Percentiles rank a stretch among this genome's conserved stretches.
Conservation (phyloP, 2,888 invertebrate genomes). For the Schizotus pectinicornis region DNA sequence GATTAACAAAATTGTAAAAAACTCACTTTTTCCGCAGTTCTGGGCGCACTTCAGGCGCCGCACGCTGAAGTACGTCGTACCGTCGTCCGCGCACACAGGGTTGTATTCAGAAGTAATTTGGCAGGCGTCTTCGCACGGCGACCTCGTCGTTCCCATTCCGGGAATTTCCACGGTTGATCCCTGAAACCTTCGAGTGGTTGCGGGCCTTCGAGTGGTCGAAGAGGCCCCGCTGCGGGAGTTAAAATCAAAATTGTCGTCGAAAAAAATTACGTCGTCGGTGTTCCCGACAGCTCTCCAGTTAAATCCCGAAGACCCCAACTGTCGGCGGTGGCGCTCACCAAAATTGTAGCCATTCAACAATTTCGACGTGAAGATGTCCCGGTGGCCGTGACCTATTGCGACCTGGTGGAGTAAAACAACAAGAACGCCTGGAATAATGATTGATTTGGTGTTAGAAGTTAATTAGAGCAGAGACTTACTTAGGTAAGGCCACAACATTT, state of each 20-base stretch:
- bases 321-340: too few relatives aligned
- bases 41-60: conserved; percentile 47
- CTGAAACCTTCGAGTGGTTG: conserved; percentile 15
- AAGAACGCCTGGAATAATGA: too few relatives aligned
- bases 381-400: too few relatives aligned
- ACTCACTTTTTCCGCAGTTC: conserved; percentile 52
- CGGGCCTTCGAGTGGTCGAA: not conserved
- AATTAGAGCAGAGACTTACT: too few relatives aligned
- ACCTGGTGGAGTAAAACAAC: too few relatives aligned
- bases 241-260: conserved; percentile 15
- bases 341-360: too few relatives aligned
- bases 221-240: not conserved
- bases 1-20: conserved; percentile 2
- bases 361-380: too few relatives aligned
- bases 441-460: too few relatives aligned
- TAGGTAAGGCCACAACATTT: too few relatives aligned
- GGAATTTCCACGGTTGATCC: conserved; percentile 40
- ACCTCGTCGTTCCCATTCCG: conserved; percentile 47
- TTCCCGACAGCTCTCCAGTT: too few relatives aligned
- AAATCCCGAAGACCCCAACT: too few relatives aligned
- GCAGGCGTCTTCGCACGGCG: conserved; percentile 47
- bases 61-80: conserved; percentile 48
- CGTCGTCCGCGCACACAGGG: conserved; percentile 52
- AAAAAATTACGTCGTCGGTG: conserved; percentile 7
- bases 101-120: conserved; percentile 50